A percentile compares a stretch with the other conserved stretches of the same genome.
Evolutionary conservation across 1,140 invertebrate species (phyloP).

Genomic region (Lethocerus indicus): DNA sequence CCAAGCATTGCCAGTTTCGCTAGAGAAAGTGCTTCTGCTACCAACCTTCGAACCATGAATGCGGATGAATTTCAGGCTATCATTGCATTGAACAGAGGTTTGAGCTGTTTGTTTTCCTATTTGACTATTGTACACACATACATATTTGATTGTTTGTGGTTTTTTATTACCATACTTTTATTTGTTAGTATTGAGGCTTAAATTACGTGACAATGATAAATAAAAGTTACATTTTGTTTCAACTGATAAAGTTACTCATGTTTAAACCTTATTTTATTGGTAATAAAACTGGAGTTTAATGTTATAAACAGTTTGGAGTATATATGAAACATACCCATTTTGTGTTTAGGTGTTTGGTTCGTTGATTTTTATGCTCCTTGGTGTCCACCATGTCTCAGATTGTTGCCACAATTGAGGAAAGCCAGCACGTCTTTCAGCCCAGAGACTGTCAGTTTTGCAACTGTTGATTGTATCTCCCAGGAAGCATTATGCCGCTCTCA

Average conservation of each 20-base stretch:
- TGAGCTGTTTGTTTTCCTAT: background rate
- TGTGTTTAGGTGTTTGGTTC: constrained; percentile 37
- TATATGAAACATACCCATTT: constrained; percentile 2
- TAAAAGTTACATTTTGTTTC: too few species aligned
- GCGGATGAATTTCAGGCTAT: background rate
- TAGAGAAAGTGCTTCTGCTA: constrained; percentile 37
- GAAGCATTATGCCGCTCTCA: constrained; percentile 34
- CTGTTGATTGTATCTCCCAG: constrained; percentile 40
- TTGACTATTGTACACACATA: background rate
- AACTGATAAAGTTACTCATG: too few species aligned
- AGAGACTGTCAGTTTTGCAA: constrained; percentile 41
- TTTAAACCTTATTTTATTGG: background rate
- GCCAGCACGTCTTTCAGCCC: constrained; percentile 36
- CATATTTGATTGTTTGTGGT: background rate
- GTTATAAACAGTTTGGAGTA: background rate
- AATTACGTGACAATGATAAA: too few species aligned
- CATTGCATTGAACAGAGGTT: background rate
- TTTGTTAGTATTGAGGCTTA: background rate
- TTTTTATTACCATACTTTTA: background rate
- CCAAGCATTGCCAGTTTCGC: constrained; percentile 52
- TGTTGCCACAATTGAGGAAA: constrained; percentile 54
- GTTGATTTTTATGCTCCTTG: constrained; percentile 70
- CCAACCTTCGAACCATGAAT: constrained; percentile 1
- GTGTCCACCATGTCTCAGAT: constrained; percentile 64
- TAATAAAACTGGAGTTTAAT: background rate